These are phyloP conservation scores for Ricordea florida DNA, from an alignment of 92 coral and sea anemone species.

Conservation along the genomic window DNA sequence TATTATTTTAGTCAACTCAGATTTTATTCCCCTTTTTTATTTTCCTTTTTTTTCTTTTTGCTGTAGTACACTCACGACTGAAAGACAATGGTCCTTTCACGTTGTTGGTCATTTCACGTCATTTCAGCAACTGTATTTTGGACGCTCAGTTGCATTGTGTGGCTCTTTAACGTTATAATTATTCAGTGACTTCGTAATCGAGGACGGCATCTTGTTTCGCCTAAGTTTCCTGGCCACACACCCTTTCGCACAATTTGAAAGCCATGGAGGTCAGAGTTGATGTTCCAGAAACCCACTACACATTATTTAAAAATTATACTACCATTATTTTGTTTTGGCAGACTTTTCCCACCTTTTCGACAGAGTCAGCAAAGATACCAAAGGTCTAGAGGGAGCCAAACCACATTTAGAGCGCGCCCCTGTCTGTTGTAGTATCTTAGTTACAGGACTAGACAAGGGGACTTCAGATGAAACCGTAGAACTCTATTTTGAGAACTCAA, in stretches of 20 bases:
- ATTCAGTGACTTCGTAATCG: too few relatives aligned
- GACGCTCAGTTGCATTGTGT: too few relatives aligned
- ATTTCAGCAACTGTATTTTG: too few relatives aligned
- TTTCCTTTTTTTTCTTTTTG: too few relatives aligned
- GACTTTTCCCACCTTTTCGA: background rate
- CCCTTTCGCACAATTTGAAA: background rate
- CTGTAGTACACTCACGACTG: too few relatives aligned
- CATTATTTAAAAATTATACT: background rate
- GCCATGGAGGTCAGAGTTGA: too few relatives aligned
- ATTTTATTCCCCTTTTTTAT: too few relatives aligned
- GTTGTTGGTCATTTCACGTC: too few relatives aligned
- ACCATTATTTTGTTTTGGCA: background rate
- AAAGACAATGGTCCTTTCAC: too few relatives aligned
- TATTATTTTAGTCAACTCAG: too few relatives aligned
- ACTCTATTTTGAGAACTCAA: slow-evolving; percentile 55
- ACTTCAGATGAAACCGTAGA: slow-evolving; percentile 39
- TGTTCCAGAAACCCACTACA: background rate
- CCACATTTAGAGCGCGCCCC: slow-evolving; percentile 48
- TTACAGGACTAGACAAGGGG: slow-evolving; percentile 36
- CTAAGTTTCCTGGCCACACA: background rate
- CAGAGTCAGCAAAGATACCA: slow-evolving; percentile 24
- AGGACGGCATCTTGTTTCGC: too few relatives aligned
- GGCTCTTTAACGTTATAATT: too few relatives aligned
- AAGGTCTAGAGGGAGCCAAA: slow-evolving; percentile 38
- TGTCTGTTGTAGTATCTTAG: slow-evolving; percentile 51